A percentile compares a stretch with the other conserved stretches of the same genome.
These are phyloP conservation scores for Fistularia tabacaria DNA, from an alignment of 2,797 vertebrate species.

Conservation along the genomic window DNA sequence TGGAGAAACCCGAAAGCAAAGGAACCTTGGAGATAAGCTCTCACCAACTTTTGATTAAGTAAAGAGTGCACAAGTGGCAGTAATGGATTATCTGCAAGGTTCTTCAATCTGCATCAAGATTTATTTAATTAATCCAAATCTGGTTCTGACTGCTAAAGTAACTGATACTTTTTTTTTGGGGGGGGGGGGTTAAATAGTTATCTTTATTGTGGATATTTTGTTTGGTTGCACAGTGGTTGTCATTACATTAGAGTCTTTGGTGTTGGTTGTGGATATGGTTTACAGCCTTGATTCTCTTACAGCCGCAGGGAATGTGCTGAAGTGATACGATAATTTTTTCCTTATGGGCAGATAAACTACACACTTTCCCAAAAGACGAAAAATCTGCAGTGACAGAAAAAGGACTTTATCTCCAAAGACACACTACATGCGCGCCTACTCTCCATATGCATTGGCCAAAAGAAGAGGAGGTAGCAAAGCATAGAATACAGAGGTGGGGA, in stretches of 20 bases:
- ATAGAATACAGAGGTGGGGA: constrained; percentile 56
- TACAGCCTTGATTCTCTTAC: constrained; percentile 27
- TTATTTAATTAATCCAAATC: constrained; percentile 49
- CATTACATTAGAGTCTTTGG: constrained; percentile 39
- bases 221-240: constrained; percentile 17
- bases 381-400: constrained; percentile 67
- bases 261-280: constrained; percentile 18
- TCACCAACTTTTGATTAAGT: constrained; percentile 44
- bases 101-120: constrained; percentile 9
- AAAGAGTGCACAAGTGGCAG: constrained; percentile 47
- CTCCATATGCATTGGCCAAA: constrained; percentile 59
- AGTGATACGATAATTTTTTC: constrained; percentile 56
- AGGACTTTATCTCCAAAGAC: constrained; percentile 72
- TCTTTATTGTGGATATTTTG: constrained; percentile 44
- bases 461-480: constrained; percentile 54
- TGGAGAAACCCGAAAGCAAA: constrained; percentile 27
- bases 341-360: constrained; percentile 63
- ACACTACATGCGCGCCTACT: constrained; percentile 57
- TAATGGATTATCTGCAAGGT: constrained; percentile 40
- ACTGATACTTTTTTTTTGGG: constrained; percentile 30
- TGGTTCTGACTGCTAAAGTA: constrained; percentile 13
- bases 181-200: constrained; percentile 29
- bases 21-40: constrained; percentile 60
- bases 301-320: constrained; percentile 51
- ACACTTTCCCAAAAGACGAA: constrained; percentile 58